Evolutionary conservation across 1,140 invertebrate genomes (phyloP).

Genomic region (Cherax destructor): DNA sequence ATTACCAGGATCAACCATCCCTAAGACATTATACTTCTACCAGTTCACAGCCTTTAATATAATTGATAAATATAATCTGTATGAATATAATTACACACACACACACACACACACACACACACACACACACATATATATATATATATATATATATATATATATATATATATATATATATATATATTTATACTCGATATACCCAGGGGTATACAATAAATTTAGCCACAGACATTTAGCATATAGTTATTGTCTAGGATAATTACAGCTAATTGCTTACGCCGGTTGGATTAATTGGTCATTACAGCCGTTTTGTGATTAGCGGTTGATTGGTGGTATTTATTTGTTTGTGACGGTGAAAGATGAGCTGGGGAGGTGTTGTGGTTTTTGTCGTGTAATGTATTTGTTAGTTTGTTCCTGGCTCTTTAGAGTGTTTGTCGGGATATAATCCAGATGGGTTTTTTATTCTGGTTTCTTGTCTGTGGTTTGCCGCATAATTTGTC

Average conservation of each 20-base stretch:
- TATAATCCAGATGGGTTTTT: too few species aligned
- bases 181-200: background rate
- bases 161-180: background rate
- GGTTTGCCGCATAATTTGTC: too few species aligned
- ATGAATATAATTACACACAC: background rate
- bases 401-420: too few species aligned
- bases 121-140: background rate
- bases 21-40: too few species aligned
- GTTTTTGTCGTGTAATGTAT: background rate
- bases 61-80: background rate
- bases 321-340: background rate
- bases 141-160: background rate
- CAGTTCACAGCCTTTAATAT: too few species aligned
- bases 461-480: too few species aligned
- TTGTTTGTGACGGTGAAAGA: background rate
- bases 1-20: too few species aligned
- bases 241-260: background rate
- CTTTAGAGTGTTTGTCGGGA: too few species aligned
- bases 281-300: constrained; percentile 4
- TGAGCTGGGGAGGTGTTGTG: background rate
- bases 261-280: background rate
- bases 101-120: too few species aligned
- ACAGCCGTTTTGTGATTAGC: background rate
- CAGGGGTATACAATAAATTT: background rate
- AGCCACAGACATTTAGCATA: background rate